Evolutionary conservation across 2,888 invertebrate genomes (phyloP), one percentile per base, ranked within the genome.

Genomic region (Formica aserva): DNA sequence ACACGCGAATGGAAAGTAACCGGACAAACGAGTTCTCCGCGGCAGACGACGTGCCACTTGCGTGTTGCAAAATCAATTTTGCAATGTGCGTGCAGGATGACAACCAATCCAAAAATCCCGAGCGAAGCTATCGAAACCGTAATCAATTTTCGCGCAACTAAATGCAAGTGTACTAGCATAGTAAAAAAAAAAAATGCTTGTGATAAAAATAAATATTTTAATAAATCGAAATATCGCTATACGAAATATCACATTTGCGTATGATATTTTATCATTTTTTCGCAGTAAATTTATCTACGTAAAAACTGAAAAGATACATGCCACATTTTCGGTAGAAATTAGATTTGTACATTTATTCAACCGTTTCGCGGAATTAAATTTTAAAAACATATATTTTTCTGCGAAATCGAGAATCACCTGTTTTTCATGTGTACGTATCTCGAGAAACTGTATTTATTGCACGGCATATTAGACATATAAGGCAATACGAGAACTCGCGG

Each of bases 1-100:
- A 76, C 77, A 29, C 65, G 63, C 65, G 77, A 82, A 65, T 82
- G 81, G 76, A 82, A 76, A 82, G 63, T 72, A 82, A 82, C 81
- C 76, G 81, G 81, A 82, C 77, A 72, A 80, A 80, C 78, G 48
- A 80, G 78, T 80, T 62, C 55, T 32, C 29, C 57, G 57, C 13
- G 60, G 72, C 78, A 72, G 72, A 80, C 60, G 72, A 15, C 60
- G 78, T 72, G 60, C 78, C 78, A 72, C 78, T 72, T 80, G 78
- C 60, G 72, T 48, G 71, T 78, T 80, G 78, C 78, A 80, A 80
- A 72, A 80, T 80, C 60, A 80, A 62, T 80, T 80, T 80, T 72
- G 72, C 78, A 80, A 80, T 67, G 55, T 29, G 52, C 38, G 60
- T 60, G 35, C 72, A 35, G 71, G 45, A 22, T 71, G 48, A 80